phyloP scores from a whole-genome alignment of 2,113 vertebrate genomes.

The Alexandromys fortis region DNA sequence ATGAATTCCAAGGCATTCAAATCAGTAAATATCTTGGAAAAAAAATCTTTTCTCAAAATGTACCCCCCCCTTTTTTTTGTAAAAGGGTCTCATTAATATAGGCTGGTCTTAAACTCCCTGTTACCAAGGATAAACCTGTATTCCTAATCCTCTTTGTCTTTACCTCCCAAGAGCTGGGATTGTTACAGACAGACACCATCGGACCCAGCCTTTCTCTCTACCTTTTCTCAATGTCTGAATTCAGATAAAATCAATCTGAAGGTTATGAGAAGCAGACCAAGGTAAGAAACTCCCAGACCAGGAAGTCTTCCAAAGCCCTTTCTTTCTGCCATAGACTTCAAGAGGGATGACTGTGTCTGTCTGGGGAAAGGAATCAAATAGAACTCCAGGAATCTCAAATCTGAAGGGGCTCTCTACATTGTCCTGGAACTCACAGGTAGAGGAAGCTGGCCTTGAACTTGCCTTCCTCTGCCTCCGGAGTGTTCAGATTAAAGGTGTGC shows the following conservation, averaged over 20 bases:
- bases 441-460: not conserved
- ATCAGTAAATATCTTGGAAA: not conserved
- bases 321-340: constrained; percentile 24
- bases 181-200: not conserved
- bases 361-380: constrained; percentile 30
- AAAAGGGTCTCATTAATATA: not conserved
- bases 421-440: constrained; percentile 12
- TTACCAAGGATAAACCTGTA: not conserved
- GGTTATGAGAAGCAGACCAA: not conserved
- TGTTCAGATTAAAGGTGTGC: too few relatives aligned
- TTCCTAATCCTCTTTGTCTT: not conserved
- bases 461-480: too few relatives aligned
- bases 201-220: not conserved
- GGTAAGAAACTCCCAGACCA: constrained; percentile 7
- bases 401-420: not conserved
- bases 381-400: constrained; percentile 41
- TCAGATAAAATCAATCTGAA: constrained; percentile 21
- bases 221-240: constrained; percentile 52
- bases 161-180: not conserved
- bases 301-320: not conserved
- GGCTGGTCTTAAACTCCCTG: not conserved
- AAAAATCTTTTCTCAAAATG: constrained; percentile 39
- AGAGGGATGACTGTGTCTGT: not conserved
- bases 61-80: not conserved
- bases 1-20: constrained; percentile 22